Base-by-base conservation (phyloP, 2,888 invertebrate species). In the Trichogramma dendrolimi region DNA sequence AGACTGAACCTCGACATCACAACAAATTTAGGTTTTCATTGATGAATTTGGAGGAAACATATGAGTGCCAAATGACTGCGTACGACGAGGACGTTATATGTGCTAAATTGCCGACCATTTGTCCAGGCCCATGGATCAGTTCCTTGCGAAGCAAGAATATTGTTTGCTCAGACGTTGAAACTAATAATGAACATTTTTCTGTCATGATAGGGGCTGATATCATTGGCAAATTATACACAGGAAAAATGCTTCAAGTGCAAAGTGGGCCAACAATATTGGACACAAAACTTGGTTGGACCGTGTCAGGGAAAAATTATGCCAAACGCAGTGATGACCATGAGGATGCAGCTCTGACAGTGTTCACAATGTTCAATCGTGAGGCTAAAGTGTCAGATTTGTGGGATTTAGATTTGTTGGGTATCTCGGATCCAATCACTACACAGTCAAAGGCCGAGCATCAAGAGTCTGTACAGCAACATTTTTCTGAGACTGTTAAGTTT, bases 331-430 rank as follows among this genome's bases (percentile, higher is more conserved):
- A 14, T 14, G 40, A 52, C 46, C 58, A 61, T 52, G 46, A 46
- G 1, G 63, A 64, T 46, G 27, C 52, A 11, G 62, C 53, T 4
- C 40, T 62, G 6, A 38, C 58, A 11, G 27, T 56, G 4, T 46
- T 55, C 6, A 58, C 67, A 2, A 65, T 68, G 68, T 60, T 68
- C 50, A 57, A 41, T 14, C 55, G 51, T 46, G 61, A 64, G 42
- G 62, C 63, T 38, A 53, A 62, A 7, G 64, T 72, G 6, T 64
- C 67, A 6, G 67, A 72, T 11, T 63, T 74, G 47, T 75, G 74
- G 74, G 58, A 65, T 8, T 59, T 75, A 4, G 73, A 74, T 39
- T 65, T 67, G 5, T 54, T 73, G 8, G 74, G 72, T 1, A 73
- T 73, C 11, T 67, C 43, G 10, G 71, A 73, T 56, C 72, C 72